Conservation (phyloP, 2,888 invertebrate species). For the Dascillus cervinus region DNA sequence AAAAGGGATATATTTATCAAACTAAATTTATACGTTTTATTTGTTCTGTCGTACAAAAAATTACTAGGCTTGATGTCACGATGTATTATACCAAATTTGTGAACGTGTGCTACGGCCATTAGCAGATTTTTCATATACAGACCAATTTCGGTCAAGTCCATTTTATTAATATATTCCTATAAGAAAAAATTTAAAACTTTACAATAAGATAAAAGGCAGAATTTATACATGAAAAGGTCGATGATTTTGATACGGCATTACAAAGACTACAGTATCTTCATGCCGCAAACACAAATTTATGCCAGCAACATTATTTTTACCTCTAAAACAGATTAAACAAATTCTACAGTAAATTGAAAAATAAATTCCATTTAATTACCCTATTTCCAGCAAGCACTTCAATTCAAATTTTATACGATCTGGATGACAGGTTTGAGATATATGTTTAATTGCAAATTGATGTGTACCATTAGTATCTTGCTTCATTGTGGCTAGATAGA, state of each 20-base stretch:
- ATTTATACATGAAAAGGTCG: constrained; percentile 63
- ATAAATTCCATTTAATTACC: constrained; percentile 52
- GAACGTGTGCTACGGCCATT: constrained; percentile 69
- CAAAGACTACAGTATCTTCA: constrained; percentile 72
- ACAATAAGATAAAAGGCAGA: not conserved
- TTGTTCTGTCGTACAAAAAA: constrained; percentile 73
- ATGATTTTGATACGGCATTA: constrained; percentile 85
- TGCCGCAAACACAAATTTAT: constrained; percentile 70
- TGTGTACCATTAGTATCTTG: constrained; percentile 44
- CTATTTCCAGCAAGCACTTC: constrained; percentile 68
- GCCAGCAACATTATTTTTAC: constrained; percentile 72
- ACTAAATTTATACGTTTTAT: constrained; percentile 44
- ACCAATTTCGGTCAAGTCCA: constrained; percentile 62
- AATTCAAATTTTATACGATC: constrained; percentile 74
- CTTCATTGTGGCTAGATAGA: constrained; percentile 67
- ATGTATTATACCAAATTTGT: constrained; percentile 78
- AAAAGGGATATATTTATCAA: not conserved
- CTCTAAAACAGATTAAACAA: constrained; percentile 48
- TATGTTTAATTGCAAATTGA: constrained; percentile 76
- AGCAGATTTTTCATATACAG: constrained; percentile 76
- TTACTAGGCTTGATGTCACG: constrained; percentile 89
- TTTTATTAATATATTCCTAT: constrained; percentile 66
- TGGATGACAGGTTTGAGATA: constrained; percentile 81
- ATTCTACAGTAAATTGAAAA: not conserved
- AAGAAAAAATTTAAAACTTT: constrained; percentile 19